phyloP scores from a whole-genome alignment of 2,113 vertebrate species.

The Cryptomyrus ogoouensis region DNA sequence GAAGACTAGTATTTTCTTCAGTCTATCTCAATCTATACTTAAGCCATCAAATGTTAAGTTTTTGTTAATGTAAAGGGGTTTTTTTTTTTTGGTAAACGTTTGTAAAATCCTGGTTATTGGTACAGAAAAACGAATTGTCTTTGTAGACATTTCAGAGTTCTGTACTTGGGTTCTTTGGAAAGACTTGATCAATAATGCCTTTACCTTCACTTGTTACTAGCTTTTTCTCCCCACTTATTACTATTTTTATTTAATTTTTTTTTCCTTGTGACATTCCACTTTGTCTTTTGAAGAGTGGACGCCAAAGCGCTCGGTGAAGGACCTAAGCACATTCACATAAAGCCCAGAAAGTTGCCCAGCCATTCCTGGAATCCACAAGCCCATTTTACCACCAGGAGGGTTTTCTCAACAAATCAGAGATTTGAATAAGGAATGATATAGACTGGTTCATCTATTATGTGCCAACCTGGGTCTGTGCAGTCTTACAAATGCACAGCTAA shows the following conservation, averaged over 20 bases:
- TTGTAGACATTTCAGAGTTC: neutral
- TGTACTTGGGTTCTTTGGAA: neutral
- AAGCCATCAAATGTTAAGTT: constrained; percentile 1
- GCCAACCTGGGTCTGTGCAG: constrained; percentile 43
- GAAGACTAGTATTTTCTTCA: constrained; percentile 27
- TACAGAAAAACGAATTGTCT: constrained; percentile 16
- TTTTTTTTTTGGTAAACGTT: constrained; percentile 8
- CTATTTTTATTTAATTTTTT: neutral
- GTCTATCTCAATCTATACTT: constrained; percentile 25
- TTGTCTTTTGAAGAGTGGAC: constrained; percentile 23
- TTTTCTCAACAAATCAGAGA: neutral
- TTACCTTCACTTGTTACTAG: constrained; percentile 21
- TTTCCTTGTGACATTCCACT: constrained; percentile 15
- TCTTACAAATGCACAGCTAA: constrained; percentile 51
- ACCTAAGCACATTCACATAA: constrained; percentile 47
- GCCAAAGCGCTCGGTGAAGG: constrained; percentile 40
- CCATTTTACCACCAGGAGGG: neutral
- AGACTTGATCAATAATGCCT: constrained; percentile 23
- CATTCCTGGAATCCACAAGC: constrained; percentile 32
- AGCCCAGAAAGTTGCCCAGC: constrained; percentile 57
- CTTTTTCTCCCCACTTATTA: neutral
- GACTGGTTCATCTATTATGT: constrained; percentile 28
- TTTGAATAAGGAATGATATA: neutral
- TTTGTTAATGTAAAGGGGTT: constrained; percentile 21
- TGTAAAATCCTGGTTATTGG: neutral